Evolutionary conservation across 1,140 invertebrate species (phyloP), one percentile per base, ranked within the genome.

Genomic region (Drosophila tsacasi): DNA sequence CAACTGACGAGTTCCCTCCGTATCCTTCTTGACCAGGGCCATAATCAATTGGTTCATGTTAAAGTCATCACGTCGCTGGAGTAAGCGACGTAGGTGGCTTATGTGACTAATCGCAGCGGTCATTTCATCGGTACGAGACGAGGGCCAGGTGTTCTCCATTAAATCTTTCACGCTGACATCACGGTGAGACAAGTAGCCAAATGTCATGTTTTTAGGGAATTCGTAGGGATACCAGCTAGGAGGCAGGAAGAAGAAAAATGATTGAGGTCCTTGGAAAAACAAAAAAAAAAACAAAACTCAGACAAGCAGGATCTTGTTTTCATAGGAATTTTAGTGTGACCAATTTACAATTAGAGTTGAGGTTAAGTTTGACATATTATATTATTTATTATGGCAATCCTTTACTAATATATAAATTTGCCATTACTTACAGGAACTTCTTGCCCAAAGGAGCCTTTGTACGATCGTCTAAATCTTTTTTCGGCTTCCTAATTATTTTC

Each of bases 391-490:
- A 27, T 27, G 25, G n/a, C n/a, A n/a, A n/a, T n/a, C n/a, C n/a
- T n/a, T 25, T 25, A 30, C 7, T 30, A 30, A 30, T 32, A 32
- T 32, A 9, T 32, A 40, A 3, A 1, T 42, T 42, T 10, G 4
- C 19, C 4, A 6, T 37, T 17, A 12, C 83, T 74, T 65, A 71
- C 58, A 57, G 76, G 1, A 44, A 76, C 71, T 83, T 82, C 30
- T 58, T 69, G 4, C 91, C 91, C 15, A 92, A 49, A 0, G 61
- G 67, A 1, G 57, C 59, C 46, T 69, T 76, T 7, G 83, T 89
- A 58, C 86, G 81, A 68, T 92, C 73, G 12, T 85, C 80, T 10
- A 79, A 61, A 13, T 89, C 79, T 54, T 79, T 81, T 35, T 92
- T 82, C 1, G 76, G 71, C 32, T 89, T 91, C 27, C 73, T 92